A percentile compares a stretch with the other conserved stretches of the same genome.
Conservation (phyloP, 2,113 vertebrate species). For the Phylloscopus whistleri region DNA sequence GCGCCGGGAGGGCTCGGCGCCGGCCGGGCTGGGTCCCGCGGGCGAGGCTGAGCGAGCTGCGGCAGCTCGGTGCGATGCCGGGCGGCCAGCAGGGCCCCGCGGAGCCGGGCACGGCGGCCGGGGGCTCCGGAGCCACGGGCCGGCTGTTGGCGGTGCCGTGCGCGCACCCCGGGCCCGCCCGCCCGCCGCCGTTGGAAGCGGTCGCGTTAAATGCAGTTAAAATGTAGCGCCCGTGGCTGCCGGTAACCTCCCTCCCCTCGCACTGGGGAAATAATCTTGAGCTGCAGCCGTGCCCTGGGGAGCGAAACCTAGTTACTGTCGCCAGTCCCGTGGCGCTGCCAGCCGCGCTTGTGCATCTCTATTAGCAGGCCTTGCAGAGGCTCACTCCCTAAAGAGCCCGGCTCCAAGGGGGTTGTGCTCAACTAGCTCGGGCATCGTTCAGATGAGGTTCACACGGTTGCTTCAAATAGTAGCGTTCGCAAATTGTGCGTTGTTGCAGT, state of each 20-base stretch:
- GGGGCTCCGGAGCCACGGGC: fast-evolving
- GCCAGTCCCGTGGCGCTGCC: neutral
- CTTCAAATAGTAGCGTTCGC: fast-evolving
- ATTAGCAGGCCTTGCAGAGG: neutral
- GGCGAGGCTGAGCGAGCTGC: too few relatives aligned
- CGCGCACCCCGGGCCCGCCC: fast-evolving
- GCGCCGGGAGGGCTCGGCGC: neutral
- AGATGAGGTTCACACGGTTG: fast-evolving
- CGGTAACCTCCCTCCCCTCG: neutral
- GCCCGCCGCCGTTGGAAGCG: too few relatives aligned
- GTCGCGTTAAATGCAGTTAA: fast-evolving
- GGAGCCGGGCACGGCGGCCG: neutral
- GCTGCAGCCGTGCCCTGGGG: neutral
- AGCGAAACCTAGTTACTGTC: fast-evolving
- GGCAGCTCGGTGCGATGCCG: neutral
- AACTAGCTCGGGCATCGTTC: fast-evolving
- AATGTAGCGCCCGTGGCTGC: neutral
- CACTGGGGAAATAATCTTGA: fast-evolving
- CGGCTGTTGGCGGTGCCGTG: fast-evolving
- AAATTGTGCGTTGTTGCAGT: fast-evolving
- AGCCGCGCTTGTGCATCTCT: neutral
- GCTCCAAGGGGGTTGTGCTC: fast-evolving
- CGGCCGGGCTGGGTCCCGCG: neutral
- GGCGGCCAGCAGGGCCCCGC: neutral
- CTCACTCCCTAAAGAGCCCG: fast-evolving